Evolutionary conservation across 2,113 vertebrate species (phyloP), one percentile per base, ranked within the genome.

Genomic region (Cercocebus atys): DNA sequence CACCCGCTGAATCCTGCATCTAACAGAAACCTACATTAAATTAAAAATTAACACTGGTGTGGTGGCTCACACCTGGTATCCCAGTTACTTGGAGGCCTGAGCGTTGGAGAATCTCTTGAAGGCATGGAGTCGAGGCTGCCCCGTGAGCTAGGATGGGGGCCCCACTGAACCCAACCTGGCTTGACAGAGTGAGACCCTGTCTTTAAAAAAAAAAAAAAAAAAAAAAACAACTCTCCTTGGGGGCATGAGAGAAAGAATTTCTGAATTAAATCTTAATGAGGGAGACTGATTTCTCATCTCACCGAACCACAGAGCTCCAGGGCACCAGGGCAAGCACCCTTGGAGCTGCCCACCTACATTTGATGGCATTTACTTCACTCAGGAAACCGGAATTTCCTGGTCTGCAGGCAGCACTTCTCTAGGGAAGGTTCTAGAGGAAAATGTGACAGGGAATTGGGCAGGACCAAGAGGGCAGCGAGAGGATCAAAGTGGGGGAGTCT

Each of bases 371-470:
- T 86, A 40, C 14, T 86, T 78, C 35, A 55, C 20, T 47, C 18
- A 57, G 35, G 35, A 75, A 68, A 47, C 30, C 70, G 90, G 38
- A 35, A 76, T 75, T 40, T 81, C 38, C 57, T 82, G 70, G 50
- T 92, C 47, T 82, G 5, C 50, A 92, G 57, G 79, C 0, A 40
- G 40, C 3, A 3, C 40, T 87, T 95, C 64, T 52, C 57, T 79
- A 89, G 43, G 55, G 83, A 96, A 96, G 30, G 27, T 88, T 70
- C 83, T 72, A 17, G 95, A 86, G 91, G n/a, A 78, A 27, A 70
- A 52, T 86, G 43, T 94, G 59, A 57, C 30, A 50, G n/a, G 52
- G 81, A 72, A 6, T 52, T 75, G 35, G 86, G 79, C 30, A 92
- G 80, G 50, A 89, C 45, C 59, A 38, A 64, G 61, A 75, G 35